A percentile compares a stretch with the other conserved stretches of the same genome.
These are phyloP conservation scores for Procambarus virginalis DNA, from an alignment of 1,140 invertebrate genomes.

Conservation along the genomic window DNA sequence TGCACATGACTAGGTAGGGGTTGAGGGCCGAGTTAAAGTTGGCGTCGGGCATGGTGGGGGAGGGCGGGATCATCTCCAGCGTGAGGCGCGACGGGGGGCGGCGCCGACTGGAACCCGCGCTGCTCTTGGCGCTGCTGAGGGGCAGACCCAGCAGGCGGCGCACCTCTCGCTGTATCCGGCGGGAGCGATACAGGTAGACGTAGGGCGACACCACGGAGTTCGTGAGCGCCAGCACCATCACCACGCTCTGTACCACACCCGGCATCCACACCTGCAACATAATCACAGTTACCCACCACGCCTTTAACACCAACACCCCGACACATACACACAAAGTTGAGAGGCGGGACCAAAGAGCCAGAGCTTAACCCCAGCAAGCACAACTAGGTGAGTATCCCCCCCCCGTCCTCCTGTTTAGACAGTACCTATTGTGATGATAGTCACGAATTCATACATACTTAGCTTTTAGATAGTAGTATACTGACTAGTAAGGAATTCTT, in stretches of 20 bases:
- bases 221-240: constrained; percentile 81
- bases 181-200: constrained; percentile 85
- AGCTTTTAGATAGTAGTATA: too few relatives aligned
- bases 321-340: neutral
- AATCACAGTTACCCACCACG: neutral
- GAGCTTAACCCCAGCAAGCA: too few relatives aligned
- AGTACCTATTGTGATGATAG: too few relatives aligned
- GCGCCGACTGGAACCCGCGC: constrained; percentile 27
- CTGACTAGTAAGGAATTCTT: too few relatives aligned
- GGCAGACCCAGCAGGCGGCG: constrained; percentile 78
- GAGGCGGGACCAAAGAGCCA: too few relatives aligned
- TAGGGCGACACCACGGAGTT: constrained; percentile 84
- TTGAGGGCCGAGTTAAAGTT: constrained; percentile 32
- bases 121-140: constrained; percentile 67
- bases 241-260: constrained; percentile 71
- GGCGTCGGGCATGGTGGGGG: constrained; percentile 44
- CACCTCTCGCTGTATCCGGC: constrained; percentile 83
- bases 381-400: too few relatives aligned
- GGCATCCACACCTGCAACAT: constrained; percentile 73
- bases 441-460: too few relatives aligned
- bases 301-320: neutral
- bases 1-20: constrained; percentile 14
- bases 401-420: too few relatives aligned
- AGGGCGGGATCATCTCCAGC: constrained; percentile 61
- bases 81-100: constrained; percentile 24